phyloP scores from a whole-genome alignment of 2,888 invertebrate species.

The Phania funesta region DNA sequence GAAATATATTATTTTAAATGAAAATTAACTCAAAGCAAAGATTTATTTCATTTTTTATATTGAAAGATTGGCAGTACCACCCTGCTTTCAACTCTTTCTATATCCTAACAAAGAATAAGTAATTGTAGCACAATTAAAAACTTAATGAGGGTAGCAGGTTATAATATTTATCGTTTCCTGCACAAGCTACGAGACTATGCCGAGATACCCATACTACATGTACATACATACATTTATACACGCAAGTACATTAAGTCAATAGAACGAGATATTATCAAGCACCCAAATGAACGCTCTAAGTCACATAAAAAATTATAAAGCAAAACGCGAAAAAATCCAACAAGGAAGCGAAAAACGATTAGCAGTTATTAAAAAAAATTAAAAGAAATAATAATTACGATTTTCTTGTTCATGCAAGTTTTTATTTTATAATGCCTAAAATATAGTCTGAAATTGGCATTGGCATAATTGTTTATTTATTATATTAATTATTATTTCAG shows the following conservation, averaged over 20 bases:
- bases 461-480: too few species aligned
- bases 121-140: conserved; percentile 19
- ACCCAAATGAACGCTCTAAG: neutral
- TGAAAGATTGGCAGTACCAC: too few species aligned
- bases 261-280: conserved; percentile 8
- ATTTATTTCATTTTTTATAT: too few species aligned
- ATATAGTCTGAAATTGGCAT: too few species aligned
- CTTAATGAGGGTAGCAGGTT: conserved; percentile 22
- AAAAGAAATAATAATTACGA: neutral
- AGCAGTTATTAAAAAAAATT: neutral
- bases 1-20: too few species aligned
- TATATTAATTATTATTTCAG: too few species aligned
- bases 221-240: neutral
- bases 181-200: neutral
- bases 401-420: too few species aligned
- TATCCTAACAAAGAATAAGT: conserved; percentile 26
- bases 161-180: conserved; percentile 3
- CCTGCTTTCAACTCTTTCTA: neutral
- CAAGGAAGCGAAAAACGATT: neutral
- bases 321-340: neutral
- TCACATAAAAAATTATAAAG: neutral
- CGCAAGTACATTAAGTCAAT: neutral
- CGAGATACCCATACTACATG: conserved; percentile 24
- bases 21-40: too few species aligned
- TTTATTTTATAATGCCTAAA: too few species aligned